Base-by-base conservation (phyloP, 2,888 invertebrate species). In the Clostera curtula region DNA sequence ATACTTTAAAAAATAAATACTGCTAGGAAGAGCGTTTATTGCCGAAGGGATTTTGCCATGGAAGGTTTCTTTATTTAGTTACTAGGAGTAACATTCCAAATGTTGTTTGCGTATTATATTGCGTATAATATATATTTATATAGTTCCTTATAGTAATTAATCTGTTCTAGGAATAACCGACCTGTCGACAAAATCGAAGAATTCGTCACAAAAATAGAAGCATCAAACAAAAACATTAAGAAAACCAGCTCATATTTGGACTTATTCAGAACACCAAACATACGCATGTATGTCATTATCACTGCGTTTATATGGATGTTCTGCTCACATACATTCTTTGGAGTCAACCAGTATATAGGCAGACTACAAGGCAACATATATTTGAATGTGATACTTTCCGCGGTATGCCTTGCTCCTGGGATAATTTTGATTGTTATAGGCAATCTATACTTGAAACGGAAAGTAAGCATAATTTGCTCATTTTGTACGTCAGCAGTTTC, bases 301-400 rank as follows among this genome's bases (percentile, higher is more conserved):
- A 88, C 90, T 46, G 87, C 88, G 33, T 88, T 89, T 34, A 87
- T 90, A 43, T 94, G 93, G 95, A 75, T 91, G 36, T 91, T 91
- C 3, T 91, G 92, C 29, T 90, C 93, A 3, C 86, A 94, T 62
- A 90, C 92, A 24, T 93, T 92, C 66, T 96, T 93, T 50, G 95
- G 95, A 0, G 84, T 95, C 18, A 90, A 92, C 11, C 92, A 93
- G 56, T 93, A 91, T 58, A 89, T 93, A 25, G 91, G 91, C 0
- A 87, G 90, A 34, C 74, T 93, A n/a, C 89, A 89, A 27, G 93
- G 93, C 2, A 86, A 93, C 53, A 86, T 93, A 26, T 95, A 94
- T 57, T 38, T 92, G 2, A 95, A 94, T 57, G 93, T 95, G 19
- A 88, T 93, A 25, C 65, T 94, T 3, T 90, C 93, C 7, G 93